Base-by-base conservation (phyloP, 2,888 invertebrate species). In the Prenolepis imparis region DNA sequence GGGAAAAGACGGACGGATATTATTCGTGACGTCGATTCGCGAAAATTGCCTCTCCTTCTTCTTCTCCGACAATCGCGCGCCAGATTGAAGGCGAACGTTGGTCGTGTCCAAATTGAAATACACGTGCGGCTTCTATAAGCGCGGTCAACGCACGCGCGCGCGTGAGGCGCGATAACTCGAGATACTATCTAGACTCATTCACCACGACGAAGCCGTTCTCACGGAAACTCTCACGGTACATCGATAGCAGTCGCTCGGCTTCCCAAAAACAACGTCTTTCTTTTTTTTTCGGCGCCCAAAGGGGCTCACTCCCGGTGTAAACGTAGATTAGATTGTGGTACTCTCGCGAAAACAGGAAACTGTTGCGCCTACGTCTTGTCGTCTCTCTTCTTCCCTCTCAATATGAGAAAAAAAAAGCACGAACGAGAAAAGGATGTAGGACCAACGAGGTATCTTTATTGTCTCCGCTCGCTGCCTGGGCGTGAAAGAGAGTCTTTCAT, bases 401-500 rank as follows among this genome's bases (percentile, higher is more conserved):
- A 73, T 82, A 77, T 48, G 74, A 44, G 44, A 67, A 64, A 67
- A 73, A 78, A 61, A 32, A 77, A 73, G 66, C 75, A 77, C 21
- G 48, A 73, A 78, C 52, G 57, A 12, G 52, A 11, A 64, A 68
- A 41, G 67, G 68, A 68, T 36, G 64, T 67, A 64, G 67, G 41
- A 68, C 68, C 83, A 82, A 75, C 80, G 83, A 86, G 83, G 74
- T 75, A 84, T 87, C 91, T 91, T 91, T 91, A 91, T 92, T 91
- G 90, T 92, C 90, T 88, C 87, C 82, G 80, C 74, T 85, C 52
- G 77, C 77, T 64, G 72, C 75, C 82, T 66, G 61, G 61, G 57
- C 83, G 91, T 92, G 92, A 93, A 93, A 93, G 93, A 89, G 88
- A 77, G 88, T 86, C 93, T 92, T 93, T 93, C 92, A 93, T 93